Evolutionary conservation across 1,140 invertebrate genomes (phyloP), one percentile per base, ranked within the genome.

Genomic region (Colletes latitarsis): DNA sequence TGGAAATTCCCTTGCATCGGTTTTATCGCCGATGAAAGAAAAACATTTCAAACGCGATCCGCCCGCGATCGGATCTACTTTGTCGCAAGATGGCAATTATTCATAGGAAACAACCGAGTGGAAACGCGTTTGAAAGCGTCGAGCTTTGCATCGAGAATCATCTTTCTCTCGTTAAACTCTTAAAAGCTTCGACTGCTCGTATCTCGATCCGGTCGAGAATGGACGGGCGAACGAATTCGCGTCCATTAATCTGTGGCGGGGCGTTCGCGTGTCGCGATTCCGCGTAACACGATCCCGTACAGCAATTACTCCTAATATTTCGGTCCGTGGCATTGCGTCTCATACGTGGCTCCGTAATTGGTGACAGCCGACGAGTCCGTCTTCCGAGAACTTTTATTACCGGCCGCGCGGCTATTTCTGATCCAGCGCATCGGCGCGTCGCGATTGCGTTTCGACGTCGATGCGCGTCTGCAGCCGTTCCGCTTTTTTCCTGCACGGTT

Each of bases 361-460:
- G 67, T 67, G 75, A 66, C 57, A 68, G 74, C 39, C 63, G 62
- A 71, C 53, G 63, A 53, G 70, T 62, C 53, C 75, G 39, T 55
- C 60, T 70, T 64, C 70, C 53, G 14, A 71, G 77, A 75, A 71
- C 60, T 67, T 84, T 84, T 84, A 72, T 84, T 64, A 70, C 21
- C 69, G 60, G n/a, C 6, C 21, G 30, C 30, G 30, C n/a, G 66
- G 82, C 43, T 81, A 85, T 84, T 84, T 85, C 43, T 55, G 62
- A 62, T 67, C 12, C 82, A 6, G 30, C 46, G 69, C 52, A 67
- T 70, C 49, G 62, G 21, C 55, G 67, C 60, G 30, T 71, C 58
- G 53, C 53, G 43, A 62, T 72, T 68, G 15, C 68, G 64, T 67
- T 43, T 52, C 64, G 43, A 57, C 68, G 67, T 70, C 67, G 75